phyloP scores from a whole-genome alignment of 1,140 invertebrate genomes.

The Philotrypesis tridentata region DNA sequence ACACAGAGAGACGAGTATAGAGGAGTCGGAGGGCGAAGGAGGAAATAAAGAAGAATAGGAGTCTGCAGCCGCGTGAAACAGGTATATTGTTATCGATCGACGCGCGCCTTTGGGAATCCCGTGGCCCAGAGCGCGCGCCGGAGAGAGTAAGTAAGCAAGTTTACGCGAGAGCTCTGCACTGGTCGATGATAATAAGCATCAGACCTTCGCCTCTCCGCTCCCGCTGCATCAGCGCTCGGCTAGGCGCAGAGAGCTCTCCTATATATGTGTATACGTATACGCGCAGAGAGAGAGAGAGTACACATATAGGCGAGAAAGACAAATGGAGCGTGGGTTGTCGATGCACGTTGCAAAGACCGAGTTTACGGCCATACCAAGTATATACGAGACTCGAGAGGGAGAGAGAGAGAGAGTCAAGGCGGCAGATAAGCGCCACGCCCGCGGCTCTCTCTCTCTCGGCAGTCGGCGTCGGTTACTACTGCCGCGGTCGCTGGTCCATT shows the following conservation, averaged over 20 bases:
- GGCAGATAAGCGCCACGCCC: slow-evolving; percentile 13
- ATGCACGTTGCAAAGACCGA: background rate
- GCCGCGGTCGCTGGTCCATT: background rate
- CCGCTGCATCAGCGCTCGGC: too few species aligned
- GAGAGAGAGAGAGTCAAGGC: slow-evolving; percentile 9
- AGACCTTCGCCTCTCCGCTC: too few species aligned
- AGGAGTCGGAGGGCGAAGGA: background rate
- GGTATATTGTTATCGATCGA: slow-evolving; percentile 7
- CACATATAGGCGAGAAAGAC: background rate
- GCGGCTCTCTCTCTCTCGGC: background rate
- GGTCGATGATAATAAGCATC: background rate
- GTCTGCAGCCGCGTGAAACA: background rate
- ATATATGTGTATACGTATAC: background rate
- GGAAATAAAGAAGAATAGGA: background rate
- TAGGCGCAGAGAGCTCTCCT: background rate
- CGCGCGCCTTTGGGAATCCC: background rate
- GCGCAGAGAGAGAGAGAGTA: too few species aligned
- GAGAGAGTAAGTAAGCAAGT: background rate
- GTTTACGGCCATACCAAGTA: too few species aligned
- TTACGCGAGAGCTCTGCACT: background rate
- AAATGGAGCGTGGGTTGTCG: slow-evolving; percentile 17
- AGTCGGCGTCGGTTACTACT: background rate
- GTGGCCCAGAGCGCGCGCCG: too few species aligned
- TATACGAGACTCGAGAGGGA: background rate
- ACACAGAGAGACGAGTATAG: too few species aligned